These are phyloP conservation scores for Coregonus ussuriensis DNA, from an alignment of 2,797 vertebrate species.

Conservation along the genomic window DNA sequence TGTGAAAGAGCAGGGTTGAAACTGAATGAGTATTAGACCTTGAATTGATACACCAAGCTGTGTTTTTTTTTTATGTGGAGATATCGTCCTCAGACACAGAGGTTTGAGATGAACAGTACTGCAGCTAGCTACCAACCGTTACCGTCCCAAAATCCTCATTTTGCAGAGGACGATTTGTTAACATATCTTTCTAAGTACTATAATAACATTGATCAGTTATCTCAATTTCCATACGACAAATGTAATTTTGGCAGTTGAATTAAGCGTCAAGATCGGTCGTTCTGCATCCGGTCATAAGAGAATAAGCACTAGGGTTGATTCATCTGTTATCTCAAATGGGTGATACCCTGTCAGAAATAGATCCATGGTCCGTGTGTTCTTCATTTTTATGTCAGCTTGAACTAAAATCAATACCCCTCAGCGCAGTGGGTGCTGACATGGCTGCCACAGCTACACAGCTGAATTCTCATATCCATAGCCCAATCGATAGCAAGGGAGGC, in stretches of 20 bases:
- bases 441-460: conserved; percentile 25
- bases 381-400: conserved; percentile 47
- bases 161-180: too few relatives aligned
- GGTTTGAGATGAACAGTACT: too few relatives aligned
- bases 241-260: not conserved
- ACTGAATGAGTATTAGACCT: conserved; percentile 1
- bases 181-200: not conserved
- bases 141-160: too few relatives aligned
- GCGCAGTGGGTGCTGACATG: not conserved
- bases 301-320: not conserved
- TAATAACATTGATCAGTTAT: not conserved
- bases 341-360: conserved; percentile 28
- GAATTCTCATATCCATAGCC: conserved; percentile 26
- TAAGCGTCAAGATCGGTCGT: not conserved
- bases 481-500: conserved; percentile 36
- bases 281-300: not conserved
- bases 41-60: not conserved
- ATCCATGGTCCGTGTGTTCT: conserved; percentile 27
- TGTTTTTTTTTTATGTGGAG: not conserved
- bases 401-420: conserved; percentile 48
- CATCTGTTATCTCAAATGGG: conserved; percentile 29
- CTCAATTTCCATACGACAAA: not conserved
- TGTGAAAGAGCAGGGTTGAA: not conserved
- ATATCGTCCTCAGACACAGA: not conserved
- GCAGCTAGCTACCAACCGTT: too few relatives aligned